phyloP scores from a whole-genome alignment of 2,888 invertebrate species.

The Pasiphila rectangulata region DNA sequence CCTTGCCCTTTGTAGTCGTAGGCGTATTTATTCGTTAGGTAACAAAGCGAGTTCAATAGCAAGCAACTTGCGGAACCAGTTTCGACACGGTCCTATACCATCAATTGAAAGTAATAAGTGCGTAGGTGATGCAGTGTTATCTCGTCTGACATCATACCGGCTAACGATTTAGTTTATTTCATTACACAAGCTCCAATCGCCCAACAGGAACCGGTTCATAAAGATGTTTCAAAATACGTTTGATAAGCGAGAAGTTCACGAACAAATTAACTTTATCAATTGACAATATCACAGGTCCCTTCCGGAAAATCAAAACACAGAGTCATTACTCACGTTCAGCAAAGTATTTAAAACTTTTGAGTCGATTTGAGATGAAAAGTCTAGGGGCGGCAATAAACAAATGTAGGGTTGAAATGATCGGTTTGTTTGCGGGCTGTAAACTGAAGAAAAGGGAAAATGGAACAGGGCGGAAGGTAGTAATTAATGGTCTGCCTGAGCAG shows the following conservation, averaged over 20 bases:
- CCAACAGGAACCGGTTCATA: slow-evolving; percentile 16
- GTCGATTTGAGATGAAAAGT: slow-evolving; percentile 61
- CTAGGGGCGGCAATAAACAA: slow-evolving; percentile 65
- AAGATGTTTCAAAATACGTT: slow-evolving; percentile 8
- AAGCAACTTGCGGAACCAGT: slow-evolving; percentile 37
- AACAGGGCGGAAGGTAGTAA: slow-evolving; percentile 60
- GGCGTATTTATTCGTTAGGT: slow-evolving; percentile 27
- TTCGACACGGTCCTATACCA: slow-evolving; percentile 37
- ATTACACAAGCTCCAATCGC: slow-evolving; percentile 13
- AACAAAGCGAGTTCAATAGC: slow-evolving; percentile 35
- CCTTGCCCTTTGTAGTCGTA: slow-evolving; percentile 19
- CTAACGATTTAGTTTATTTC: slow-evolving; percentile 18
- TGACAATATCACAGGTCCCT: slow-evolving; percentile 24
- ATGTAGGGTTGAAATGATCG: slow-evolving; percentile 63
- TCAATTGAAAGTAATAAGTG: slow-evolving; percentile 57
- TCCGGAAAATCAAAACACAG: slow-evolving; percentile 18
- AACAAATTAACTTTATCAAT: slow-evolving; percentile 28
- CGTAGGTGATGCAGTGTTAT: slow-evolving; percentile 52
- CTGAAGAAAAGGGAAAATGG: slow-evolving; percentile 55
- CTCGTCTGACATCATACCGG: slow-evolving; percentile 37
- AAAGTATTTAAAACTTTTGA: slow-evolving; percentile 52
- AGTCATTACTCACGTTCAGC: slow-evolving; percentile 31
- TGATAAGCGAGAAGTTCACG: slow-evolving; percentile 17
- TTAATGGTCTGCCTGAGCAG: slow-evolving; percentile 67
- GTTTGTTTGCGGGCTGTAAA: slow-evolving; percentile 77